phyloP scores from a whole-genome alignment of 2,113 vertebrate species.

The Podarcis raffonei region DNA sequence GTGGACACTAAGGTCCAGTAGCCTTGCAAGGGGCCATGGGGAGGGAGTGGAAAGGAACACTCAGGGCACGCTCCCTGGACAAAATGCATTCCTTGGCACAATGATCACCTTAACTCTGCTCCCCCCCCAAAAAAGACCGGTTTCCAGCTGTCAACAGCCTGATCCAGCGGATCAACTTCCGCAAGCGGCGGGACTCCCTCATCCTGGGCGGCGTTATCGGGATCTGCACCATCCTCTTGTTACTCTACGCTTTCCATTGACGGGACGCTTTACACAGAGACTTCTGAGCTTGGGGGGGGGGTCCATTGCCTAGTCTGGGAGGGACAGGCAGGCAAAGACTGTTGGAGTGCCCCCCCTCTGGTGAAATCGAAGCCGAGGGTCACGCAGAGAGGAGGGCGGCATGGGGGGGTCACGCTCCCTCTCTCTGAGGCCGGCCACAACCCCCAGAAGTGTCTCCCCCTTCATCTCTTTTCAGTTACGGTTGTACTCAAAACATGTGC shows the following conservation, averaged over 20 bases:
- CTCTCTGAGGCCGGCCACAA: constrained; percentile 44
- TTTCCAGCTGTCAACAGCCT: constrained; percentile 97
- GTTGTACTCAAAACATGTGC: constrained; percentile 24
- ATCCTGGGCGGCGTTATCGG: constrained; percentile 90
- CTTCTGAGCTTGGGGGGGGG: constrained; percentile 42
- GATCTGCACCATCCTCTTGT: constrained; percentile 92
- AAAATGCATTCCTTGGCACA: not conserved
- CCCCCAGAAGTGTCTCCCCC: constrained; percentile 66
- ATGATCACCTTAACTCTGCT: constrained; percentile 72
- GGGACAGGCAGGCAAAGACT: constrained; percentile 51
- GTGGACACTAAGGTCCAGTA: not conserved
- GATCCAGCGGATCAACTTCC: constrained; percentile 95
- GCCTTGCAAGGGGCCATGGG: not conserved
- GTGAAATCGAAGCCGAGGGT: constrained; percentile 42
- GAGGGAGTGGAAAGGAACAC: not conserved
- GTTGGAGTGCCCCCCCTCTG: constrained; percentile 30
- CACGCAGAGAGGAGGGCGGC: not conserved
- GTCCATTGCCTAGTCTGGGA: constrained; percentile 49
- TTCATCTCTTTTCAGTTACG: constrained; percentile 54
- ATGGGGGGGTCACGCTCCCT: not conserved
- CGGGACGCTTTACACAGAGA: constrained; percentile 63
- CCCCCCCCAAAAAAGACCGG: constrained; percentile 80
- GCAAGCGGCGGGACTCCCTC: constrained; percentile 94
- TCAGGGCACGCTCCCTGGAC: not conserved
- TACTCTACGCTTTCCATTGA: constrained; percentile 96